Evolutionary conservation across 2,888 invertebrate species (phyloP).

Genomic region (Brachypterus glaber): DNA sequence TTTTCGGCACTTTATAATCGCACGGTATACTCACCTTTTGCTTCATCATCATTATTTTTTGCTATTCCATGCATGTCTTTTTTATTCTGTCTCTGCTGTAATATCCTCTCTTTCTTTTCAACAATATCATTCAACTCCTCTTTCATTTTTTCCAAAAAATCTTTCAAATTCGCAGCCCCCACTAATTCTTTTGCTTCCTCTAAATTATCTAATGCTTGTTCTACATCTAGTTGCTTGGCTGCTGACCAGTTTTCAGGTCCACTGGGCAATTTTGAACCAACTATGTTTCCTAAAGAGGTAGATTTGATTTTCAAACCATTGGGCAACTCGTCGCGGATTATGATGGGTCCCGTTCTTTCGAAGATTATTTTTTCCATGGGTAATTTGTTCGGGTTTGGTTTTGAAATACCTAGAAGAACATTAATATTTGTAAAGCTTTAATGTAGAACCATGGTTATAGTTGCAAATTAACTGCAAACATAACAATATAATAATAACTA

Average conservation of each 20-base stretch:
- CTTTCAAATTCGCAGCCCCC: constrained; percentile 21
- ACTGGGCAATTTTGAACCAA: constrained; percentile 5
- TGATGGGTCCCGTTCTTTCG: constrained; percentile 10
- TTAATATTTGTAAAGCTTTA: too few relatives aligned
- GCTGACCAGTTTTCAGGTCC: neutral
- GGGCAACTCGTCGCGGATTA: neutral
- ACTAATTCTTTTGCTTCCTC: constrained; percentile 18
- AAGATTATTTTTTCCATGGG: constrained; percentile 25
- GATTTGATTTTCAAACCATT: neutral
- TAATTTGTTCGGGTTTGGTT: constrained; percentile 26
- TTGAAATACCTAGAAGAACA: too few relatives aligned
- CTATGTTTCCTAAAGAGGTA: neutral
- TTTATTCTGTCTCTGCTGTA: constrained; percentile 13
- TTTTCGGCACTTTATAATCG: too few relatives aligned
- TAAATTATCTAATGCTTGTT: constrained; percentile 16
- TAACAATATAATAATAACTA: too few relatives aligned
- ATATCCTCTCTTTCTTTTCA: constrained; percentile 14
- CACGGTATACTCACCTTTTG: too few relatives aligned
- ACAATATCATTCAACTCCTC: constrained; percentile 19
- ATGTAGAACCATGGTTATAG: too few relatives aligned
- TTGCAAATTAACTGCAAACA: too few relatives aligned
- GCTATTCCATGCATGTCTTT: constrained; percentile 13
- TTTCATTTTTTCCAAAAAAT: constrained; percentile 24
- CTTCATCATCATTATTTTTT: constrained; percentile 8
- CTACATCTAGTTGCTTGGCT: too few relatives aligned